phyloP scores from a whole-genome alignment of 2,113 vertebrate species.

The Murina feae region DNA sequence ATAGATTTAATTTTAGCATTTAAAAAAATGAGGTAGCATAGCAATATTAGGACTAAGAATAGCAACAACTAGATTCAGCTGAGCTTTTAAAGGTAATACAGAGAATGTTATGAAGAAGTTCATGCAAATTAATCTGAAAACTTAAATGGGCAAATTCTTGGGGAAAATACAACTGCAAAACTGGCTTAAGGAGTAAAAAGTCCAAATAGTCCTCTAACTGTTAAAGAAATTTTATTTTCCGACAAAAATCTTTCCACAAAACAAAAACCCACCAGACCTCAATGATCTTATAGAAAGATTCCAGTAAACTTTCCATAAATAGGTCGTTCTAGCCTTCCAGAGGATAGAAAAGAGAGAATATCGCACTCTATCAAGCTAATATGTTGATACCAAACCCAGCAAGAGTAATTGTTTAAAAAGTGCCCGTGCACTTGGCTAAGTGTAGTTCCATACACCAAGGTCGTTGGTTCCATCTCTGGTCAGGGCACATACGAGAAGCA shows the following conservation, averaged over 20 bases:
- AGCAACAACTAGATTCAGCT: not conserved
- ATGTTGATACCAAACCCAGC: not conserved
- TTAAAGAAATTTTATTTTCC: slow-evolving; percentile 28
- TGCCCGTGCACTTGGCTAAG: too few species aligned
- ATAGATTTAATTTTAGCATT: not conserved
- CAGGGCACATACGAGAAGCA: not conserved
- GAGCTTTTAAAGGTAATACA: not conserved
- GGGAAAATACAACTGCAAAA: not conserved
- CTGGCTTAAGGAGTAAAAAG: not conserved
- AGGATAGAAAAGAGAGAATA: not conserved
- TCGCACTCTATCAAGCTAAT: not conserved
- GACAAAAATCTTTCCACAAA: slow-evolving; percentile 1
- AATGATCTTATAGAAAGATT: not conserved
- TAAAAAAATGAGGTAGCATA: not conserved
- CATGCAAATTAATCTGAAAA: not conserved
- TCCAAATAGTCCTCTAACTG: not conserved
- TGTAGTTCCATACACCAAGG: not conserved
- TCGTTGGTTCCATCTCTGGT: not conserved
- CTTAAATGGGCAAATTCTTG: not conserved
- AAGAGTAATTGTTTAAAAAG: not conserved
- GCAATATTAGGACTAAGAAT: not conserved
- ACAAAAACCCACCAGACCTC: not conserved
- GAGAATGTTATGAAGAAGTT: not conserved
- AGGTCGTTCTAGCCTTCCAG: slow-evolving; percentile 1
- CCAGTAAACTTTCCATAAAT: not conserved